These are phyloP conservation scores for Coelopa pilipes DNA, from an alignment of 2,888 invertebrate genomes.

Conservation along the genomic window DNA sequence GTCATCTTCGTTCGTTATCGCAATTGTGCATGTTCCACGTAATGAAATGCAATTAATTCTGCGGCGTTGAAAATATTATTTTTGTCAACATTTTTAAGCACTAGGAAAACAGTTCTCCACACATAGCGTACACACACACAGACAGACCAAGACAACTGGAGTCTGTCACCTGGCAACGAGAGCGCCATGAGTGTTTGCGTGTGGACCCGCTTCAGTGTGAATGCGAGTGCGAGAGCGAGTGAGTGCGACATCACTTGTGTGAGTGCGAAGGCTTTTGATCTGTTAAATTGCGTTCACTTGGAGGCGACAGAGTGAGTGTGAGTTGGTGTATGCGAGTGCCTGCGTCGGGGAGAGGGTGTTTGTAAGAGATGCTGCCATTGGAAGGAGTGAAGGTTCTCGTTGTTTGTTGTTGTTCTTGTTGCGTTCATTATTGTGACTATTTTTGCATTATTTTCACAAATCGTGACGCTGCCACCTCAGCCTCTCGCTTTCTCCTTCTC, in stretches of 20 bases:
- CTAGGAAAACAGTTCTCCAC: not conserved
- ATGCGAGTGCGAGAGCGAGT: conserved; percentile 5
- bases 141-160: not conserved
- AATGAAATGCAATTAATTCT: conserved; percentile 31
- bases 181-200: not conserved
- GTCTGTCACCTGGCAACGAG: not conserved
- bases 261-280: not conserved
- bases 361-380: too few relatives aligned
- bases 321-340: too few relatives aligned
- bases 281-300: too few relatives aligned
- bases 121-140: conserved; percentile 12
- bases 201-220: not conserved
- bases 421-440: too few relatives aligned
- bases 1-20: conserved; percentile 22
- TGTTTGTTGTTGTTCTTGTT: too few relatives aligned
- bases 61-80: conserved; percentile 26
- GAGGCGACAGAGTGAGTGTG: too few relatives aligned
- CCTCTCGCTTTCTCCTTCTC: too few relatives aligned
- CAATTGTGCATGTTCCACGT: conserved; percentile 24
- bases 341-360: too few relatives aligned
- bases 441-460: too few relatives aligned
- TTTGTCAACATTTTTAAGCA: conserved; percentile 23
- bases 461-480: too few relatives aligned
- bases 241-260: not conserved
- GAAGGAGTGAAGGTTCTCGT: too few relatives aligned